Evolutionary conservation across 2,113 vertebrate species (phyloP), one percentile per base, ranked within the genome.

Genomic region (Atractosteus spatula): DNA sequence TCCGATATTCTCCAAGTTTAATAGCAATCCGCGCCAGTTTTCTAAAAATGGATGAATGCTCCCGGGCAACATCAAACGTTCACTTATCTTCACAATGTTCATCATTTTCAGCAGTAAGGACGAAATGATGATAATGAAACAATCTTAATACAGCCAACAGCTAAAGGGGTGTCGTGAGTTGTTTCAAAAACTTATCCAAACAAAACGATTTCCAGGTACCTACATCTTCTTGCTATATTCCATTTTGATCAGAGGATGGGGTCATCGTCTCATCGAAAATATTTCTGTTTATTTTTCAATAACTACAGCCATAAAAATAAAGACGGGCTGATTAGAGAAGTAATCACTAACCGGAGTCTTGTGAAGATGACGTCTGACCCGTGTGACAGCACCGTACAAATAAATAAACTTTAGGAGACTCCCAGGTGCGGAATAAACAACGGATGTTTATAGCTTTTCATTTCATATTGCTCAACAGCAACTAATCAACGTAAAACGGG

Each of bases 381-480:
- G 79, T 78, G 80, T 83, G 80, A 82, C 78, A 81, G 79, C 82
- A 84, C 81, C 79, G 83, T 79, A 75, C 81, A 86, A 76, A 86
- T 77, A 79, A 29, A 81, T 57, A 79, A 87, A 90, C 78, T 85
- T 71, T 86, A 47, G 73, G 70, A 74, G 56, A 71, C 73, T 69
- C 72, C 41, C 55, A 12, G 64, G 64, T 42, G 65, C 62, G 29
- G 71, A 68, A 65, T 54, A 61, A 59, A 73, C 55, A 64, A 44
- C 42, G 47, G 70, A 55, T 57, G 67, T 76, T 61, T 16, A 47
- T 43, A 63, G 17, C 16, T 76, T 47, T 11, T 29, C 59, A 67
- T 55, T 74, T 70, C 51, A 8, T 55, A 17, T 10, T 44, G 75
- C 62, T 55, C 64, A n/a, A 3, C 41, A 17, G 74, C 17, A 75